Base-by-base conservation (phyloP, 2,888 invertebrate genomes). In the Clostera curtula region DNA sequence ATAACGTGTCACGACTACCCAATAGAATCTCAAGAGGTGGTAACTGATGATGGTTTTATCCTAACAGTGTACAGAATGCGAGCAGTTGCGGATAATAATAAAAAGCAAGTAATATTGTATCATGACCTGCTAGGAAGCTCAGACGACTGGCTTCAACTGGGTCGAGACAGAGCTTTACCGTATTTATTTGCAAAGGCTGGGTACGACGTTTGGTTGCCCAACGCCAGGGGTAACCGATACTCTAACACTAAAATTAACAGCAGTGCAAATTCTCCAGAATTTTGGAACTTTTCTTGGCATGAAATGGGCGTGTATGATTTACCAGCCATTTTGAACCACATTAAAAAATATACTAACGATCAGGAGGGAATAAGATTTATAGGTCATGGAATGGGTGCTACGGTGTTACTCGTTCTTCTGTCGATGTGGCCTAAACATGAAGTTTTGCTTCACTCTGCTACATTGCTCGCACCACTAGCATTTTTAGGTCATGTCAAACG, bases 201-300 rank as follows among this genome's bases (percentile, higher is more conserved):
- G 5, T 85, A 72, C 36, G 85, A 86, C 36, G 83, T 86, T 0
- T 92, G 74, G 91, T 80, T 68, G 69, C 61, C 77, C 5, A 86
- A 86, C 29, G 59, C 59, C 4, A 55, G 67, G 34, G 65, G 69
- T 9, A 72, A 62, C 26, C 55, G 44, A 39, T 71, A 67, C 33
- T 64, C 66, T 9, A 61, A 29, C 30, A 28, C 28, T 3, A 58
- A 63, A 30, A 20, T 34, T 1, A 42, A 11, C 2, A 46, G 31
- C 24, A 29, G 18, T 3, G n/a, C 33, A 0, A 33, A 50, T 4
- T 33, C 43, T 1, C 5, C 28, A 5, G 45, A 55, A 1, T 65
- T 51, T 36, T 70, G 66, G 67, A 42, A 71, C 40, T 71, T 66
- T 42, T 56, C 68, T 2, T 66, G 54, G 46, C 63, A 72, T 34